phyloP scores from a whole-genome alignment of 1,140 invertebrate genomes.

The Trinorchestia longiramus region DNA sequence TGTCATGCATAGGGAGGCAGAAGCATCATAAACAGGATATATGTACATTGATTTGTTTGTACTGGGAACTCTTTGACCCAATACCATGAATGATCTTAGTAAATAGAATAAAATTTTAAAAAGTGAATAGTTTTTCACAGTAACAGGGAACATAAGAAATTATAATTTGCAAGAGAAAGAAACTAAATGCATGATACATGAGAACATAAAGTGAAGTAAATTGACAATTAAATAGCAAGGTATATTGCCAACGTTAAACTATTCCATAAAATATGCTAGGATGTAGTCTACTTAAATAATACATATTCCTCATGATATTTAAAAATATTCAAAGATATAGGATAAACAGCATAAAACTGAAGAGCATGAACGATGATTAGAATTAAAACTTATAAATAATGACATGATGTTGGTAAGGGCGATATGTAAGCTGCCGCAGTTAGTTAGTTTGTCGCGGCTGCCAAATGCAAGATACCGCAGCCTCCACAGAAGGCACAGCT shows the following conservation, averaged over 20 bases:
- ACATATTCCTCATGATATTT: neutral
- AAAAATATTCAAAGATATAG: too few relatives aligned
- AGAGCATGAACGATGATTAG: neutral
- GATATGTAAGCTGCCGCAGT: neutral
- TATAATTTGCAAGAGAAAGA: neutral
- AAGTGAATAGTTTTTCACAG: neutral
- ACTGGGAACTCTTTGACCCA: neutral
- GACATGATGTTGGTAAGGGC: neutral
- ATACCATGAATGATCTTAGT: neutral
- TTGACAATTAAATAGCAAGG: neutral
- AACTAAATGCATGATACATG: neutral
- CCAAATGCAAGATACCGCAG: neutral
- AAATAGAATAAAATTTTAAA: neutral
- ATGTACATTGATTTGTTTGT: neutral
- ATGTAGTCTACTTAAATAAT: neutral
- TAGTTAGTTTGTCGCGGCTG: neutral
- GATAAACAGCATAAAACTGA: too few relatives aligned
- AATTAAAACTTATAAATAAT: neutral
- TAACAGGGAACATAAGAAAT: neutral
- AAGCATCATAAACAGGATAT: neutral
- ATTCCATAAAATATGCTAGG: neutral
- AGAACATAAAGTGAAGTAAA: neutral
- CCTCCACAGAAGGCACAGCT: neutral
- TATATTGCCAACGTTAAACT: neutral
- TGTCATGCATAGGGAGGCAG: neutral